phyloP scores from a whole-genome alignment of 2,888 invertebrate genomes.

The Tenthredo notha region DNA sequence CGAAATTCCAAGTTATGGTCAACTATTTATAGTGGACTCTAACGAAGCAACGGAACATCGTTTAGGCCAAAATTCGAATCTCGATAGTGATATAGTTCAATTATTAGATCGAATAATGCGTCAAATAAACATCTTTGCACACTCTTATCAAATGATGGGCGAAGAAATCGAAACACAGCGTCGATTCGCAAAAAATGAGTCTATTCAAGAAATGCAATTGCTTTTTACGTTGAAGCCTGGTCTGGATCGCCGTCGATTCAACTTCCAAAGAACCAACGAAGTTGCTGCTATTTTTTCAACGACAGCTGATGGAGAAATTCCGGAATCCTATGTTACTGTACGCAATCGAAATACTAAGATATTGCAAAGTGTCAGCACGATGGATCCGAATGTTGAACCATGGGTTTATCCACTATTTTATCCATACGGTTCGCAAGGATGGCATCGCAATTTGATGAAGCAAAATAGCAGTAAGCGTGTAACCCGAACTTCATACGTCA shows the following conservation, averaged over 20 bases:
- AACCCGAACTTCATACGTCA: constrained; percentile 45
- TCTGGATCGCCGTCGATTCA: constrained; percentile 58
- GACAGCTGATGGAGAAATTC: constrained; percentile 60
- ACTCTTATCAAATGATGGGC: constrained; percentile 60
- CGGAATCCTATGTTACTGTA: constrained; percentile 59
- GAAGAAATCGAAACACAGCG: constrained; percentile 56
- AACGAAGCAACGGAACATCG: constrained; percentile 58
- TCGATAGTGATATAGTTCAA: constrained; percentile 45
- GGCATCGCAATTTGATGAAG: constrained; percentile 48
- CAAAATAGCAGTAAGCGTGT: constrained; percentile 15
- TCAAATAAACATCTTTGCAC: constrained; percentile 57
- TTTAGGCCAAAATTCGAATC: constrained; percentile 42
- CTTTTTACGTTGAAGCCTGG: constrained; percentile 60
- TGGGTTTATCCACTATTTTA: constrained; percentile 59
- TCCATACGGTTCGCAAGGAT: constrained; percentile 58
- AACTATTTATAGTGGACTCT: constrained; percentile 60
- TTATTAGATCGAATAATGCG: constrained; percentile 55
- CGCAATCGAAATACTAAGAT: constrained; percentile 56
- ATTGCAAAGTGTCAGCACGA: constrained; percentile 57
- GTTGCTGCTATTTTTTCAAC: constrained; percentile 57
- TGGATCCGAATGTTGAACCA: constrained; percentile 59
- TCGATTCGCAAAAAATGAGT: constrained; percentile 28
- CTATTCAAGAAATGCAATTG: constrained; percentile 56
- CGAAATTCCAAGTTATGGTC: constrained; percentile 58
- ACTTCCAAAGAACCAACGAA: constrained; percentile 59